phyloP scores from a whole-genome alignment of 2,888 invertebrate genomes.

The Tetanocera ferruginea region DNA sequence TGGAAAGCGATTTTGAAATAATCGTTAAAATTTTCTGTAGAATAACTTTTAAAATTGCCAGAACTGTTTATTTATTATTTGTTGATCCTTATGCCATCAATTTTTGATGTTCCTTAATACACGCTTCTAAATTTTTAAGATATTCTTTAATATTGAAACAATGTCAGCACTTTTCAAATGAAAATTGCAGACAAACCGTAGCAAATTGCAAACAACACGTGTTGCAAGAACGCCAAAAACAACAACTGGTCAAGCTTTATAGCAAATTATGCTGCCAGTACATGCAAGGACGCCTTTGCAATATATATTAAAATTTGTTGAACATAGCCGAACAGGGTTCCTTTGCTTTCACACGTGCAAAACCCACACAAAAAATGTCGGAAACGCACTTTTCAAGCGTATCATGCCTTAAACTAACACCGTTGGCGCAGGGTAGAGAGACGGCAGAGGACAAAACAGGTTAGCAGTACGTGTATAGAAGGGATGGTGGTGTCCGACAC shows the following conservation, averaged over 20 bases:
- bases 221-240: neutral
- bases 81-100: too few species aligned
- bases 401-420: too few species aligned
- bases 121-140: too few species aligned
- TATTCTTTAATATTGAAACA: neutral
- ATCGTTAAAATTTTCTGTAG: too few species aligned
- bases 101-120: too few species aligned
- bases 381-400: too few species aligned
- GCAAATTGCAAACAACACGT: slow-evolving; percentile 21
- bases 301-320: neutral
- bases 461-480: neutral
- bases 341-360: too few species aligned
- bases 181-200: slow-evolving; percentile 39
- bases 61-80: too few species aligned
- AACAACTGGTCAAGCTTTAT: neutral
- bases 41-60: too few species aligned
- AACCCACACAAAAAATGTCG: too few species aligned
- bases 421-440: too few species aligned
- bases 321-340: neutral
- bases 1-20: too few species aligned
- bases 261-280: neutral
- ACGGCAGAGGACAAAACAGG: neutral
- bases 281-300: neutral
- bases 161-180: neutral
- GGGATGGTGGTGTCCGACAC: neutral